Percentiles rank a stretch among this genome's conserved stretches.
Evolutionary conservation across 2,797 vertebrate species (phyloP).

Genomic region (Buceros bicornis): DNA sequence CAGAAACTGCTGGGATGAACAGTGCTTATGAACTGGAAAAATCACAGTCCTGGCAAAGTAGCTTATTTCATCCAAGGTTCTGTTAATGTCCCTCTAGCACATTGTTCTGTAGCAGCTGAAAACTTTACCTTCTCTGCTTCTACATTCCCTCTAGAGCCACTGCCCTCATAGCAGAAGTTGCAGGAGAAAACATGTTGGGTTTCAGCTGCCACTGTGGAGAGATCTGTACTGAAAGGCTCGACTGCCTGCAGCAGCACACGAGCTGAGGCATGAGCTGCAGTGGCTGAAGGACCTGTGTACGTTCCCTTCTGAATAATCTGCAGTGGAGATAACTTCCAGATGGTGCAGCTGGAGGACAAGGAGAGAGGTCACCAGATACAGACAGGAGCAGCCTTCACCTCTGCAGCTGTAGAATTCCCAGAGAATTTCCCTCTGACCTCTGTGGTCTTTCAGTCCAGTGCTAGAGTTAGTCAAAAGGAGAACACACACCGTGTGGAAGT

Average conservation of each 20-base stretch:
- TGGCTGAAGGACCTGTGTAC: neutral
- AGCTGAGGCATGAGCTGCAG: neutral
- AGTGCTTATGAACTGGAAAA: neutral
- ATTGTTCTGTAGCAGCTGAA: neutral
- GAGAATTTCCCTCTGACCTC: neutral
- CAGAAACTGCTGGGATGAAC: neutral
- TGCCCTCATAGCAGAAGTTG: neutral
- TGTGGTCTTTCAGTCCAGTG: neutral
- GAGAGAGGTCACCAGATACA: neutral
- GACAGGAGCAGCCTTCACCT: neutral
- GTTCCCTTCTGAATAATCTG: neutral
- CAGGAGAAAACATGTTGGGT: neutral
- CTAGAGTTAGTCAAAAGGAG: neutral
- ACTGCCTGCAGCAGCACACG: neutral
- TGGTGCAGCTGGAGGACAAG: neutral
- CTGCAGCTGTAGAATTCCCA: neutral
- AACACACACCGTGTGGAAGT: neutral
- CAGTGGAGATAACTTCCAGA: neutral
- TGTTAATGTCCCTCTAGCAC: neutral
- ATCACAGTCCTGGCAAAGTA: neutral
- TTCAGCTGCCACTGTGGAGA: neutral
- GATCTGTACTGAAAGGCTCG: neutral
- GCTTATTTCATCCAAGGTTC: neutral
- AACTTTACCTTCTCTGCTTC: neutral
- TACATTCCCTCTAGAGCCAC: neutral